These are phyloP conservation scores for Orgyia antiqua DNA, from an alignment of 2,888 invertebrate genomes.

Conservation along the genomic window DNA sequence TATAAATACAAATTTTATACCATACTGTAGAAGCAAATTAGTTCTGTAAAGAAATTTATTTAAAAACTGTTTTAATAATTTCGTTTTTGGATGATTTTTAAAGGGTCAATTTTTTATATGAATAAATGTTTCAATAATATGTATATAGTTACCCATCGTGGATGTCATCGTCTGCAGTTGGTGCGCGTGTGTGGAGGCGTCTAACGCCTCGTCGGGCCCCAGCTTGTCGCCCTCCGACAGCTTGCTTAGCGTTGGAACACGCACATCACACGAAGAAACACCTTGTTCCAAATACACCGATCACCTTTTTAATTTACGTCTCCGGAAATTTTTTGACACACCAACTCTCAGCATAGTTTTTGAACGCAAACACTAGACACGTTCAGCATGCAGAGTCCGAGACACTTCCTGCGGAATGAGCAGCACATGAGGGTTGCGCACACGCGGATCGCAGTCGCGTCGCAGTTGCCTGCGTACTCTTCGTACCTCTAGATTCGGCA, in stretches of 20 bases:
- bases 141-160: conserved; percentile 69
- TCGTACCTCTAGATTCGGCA: conserved; percentile 76
- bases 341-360: conserved; percentile 69
- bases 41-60: no score
- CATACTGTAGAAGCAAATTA: no score
- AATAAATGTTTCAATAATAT: no score
- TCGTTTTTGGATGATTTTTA: no score
- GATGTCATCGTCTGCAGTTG: conserved; percentile 75
- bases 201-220: conserved; percentile 64
- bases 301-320: conserved; percentile 71
- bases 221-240: conserved; percentile 64
- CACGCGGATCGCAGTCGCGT: conserved; percentile 31
- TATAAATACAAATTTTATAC: no score
- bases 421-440: conserved; percentile 42
- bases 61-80: no score
- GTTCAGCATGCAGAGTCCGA: conserved; percentile 50
- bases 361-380: conserved; percentile 51
- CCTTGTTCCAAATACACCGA: conserved; percentile 51
- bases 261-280: conserved; percentile 66
- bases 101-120: no score
- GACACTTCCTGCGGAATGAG: conserved; percentile 57
- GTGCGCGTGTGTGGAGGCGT: conserved; percentile 61
- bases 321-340: conserved; percentile 58
- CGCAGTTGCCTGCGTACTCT: conserved; percentile 49
- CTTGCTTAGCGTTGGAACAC: conserved; percentile 52